A percentile compares a stretch with the other conserved stretches of the same genome.
Conservation (phyloP, 2,797 vertebrate genomes). For the Coccyzus lansbergi region DNA sequence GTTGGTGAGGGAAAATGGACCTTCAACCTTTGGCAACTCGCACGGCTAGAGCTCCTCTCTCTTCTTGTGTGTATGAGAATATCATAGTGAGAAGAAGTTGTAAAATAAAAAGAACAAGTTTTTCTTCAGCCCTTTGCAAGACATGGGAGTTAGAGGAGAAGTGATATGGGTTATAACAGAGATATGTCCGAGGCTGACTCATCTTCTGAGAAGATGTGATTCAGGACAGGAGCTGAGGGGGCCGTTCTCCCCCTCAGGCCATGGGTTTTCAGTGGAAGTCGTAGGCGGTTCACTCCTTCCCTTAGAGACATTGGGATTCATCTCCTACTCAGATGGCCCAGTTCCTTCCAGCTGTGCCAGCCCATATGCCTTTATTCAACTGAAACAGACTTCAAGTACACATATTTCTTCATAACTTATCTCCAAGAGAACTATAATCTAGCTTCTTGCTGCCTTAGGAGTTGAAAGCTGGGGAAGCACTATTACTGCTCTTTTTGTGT, state of each 20-base stretch:
- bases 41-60: not conserved
- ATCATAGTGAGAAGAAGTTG: not conserved
- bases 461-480: not conserved
- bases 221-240: not conserved
- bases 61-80: fast-evolving
- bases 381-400: not conserved
- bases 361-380: not conserved
- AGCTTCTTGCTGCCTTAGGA: not conserved
- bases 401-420: not conserved
- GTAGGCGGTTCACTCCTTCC: not conserved
- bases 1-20: not conserved
- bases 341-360: not conserved
- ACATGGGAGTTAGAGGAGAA: not conserved
- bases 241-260: not conserved
- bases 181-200: not conserved
- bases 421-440: not conserved
- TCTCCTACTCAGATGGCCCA: not conserved
- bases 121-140: not conserved
- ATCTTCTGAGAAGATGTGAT: not conserved
- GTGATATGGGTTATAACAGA: not conserved
- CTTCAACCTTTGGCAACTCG: not conserved
- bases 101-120: not conserved
- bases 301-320: not conserved
- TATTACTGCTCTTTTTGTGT: not conserved
- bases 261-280: not conserved